Percentiles rank a stretch among this genome's conserved stretches.
phyloP scores from a whole-genome alignment of 1,140 invertebrate genomes.

The Brachionus angularis region DNA sequence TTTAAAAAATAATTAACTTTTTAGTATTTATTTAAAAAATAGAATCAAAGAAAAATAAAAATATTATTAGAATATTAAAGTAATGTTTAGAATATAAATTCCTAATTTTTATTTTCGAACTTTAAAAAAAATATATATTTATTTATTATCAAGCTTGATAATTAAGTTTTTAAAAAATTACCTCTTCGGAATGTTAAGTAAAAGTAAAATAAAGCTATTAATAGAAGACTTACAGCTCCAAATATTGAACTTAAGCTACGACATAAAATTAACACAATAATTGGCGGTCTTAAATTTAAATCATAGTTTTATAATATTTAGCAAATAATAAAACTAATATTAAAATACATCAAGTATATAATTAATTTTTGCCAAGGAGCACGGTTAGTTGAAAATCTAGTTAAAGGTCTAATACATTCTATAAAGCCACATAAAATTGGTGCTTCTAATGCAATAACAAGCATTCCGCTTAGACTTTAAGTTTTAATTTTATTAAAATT shows the following conservation, averaged over 20 bases:
- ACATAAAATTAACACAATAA: neutral
- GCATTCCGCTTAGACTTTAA: conserved; percentile 4
- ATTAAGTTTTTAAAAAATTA: neutral
- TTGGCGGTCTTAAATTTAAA: neutral
- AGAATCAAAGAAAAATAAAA: too few species aligned
- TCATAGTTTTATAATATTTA: too few species aligned
- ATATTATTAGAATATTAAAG: too few species aligned
- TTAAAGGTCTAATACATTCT: conserved; percentile 8
- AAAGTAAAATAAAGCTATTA: neutral
- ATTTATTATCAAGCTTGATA: neutral
- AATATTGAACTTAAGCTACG: neutral
- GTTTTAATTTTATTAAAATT: neutral
- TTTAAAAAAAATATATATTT: too few species aligned
- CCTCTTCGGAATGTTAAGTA: neutral
- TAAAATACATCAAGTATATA: conserved; percentile 30
- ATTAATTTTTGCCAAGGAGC: conserved; percentile 2
- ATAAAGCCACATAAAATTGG: conserved; percentile 18
- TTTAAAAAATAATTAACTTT: neutral
- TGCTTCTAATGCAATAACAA: neutral
- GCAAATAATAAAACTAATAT: neutral
- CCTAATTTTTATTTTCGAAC: too few species aligned
- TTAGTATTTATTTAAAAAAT: too few species aligned
- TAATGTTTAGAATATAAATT: too few species aligned
- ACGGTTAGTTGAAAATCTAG: neutral
- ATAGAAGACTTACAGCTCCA: neutral